A percentile compares a stretch with the other conserved stretches of the same genome.
Conservation (phyloP, 2,113 vertebrate species). For the Candoia aspera region DNA sequence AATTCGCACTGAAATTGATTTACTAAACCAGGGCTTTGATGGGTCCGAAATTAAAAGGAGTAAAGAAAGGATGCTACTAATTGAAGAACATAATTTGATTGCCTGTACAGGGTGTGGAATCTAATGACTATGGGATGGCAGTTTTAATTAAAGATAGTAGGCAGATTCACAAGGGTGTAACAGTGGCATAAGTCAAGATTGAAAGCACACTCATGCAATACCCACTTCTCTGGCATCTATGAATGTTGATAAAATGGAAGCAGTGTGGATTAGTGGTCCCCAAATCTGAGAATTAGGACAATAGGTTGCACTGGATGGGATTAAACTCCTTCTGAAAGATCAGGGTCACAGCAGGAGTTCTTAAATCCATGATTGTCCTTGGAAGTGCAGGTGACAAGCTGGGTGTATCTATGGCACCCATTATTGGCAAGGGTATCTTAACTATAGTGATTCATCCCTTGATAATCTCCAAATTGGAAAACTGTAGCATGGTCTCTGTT, state of each 20-base stretch:
- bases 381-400: not conserved
- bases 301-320: not conserved
- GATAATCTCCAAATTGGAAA: no score
- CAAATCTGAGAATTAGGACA: not conserved
- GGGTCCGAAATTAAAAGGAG: slow-evolving; percentile 76
- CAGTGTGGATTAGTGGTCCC: not conserved
- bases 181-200: not conserved
- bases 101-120: slow-evolving; percentile 62
- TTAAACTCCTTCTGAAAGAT: not conserved
- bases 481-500: no score
- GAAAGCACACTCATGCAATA: not conserved
- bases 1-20: slow-evolving; percentile 80
- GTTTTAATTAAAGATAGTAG: slow-evolving; percentile 76
- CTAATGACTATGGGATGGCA: slow-evolving; percentile 57
- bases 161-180: slow-evolving; percentile 59
- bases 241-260: not conserved
- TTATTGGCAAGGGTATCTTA: not conserved
- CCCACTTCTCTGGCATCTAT: not conserved
- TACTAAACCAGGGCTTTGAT: slow-evolving; percentile 76
- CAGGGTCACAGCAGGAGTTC: not conserved
- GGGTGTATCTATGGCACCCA: not conserved
- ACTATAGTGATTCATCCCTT: not conserved
- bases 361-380: not conserved
- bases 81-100: slow-evolving; percentile 67
- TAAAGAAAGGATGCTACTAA: slow-evolving; percentile 69